Conservation (phyloP, 1,140 invertebrate genomes). For the Rhagoletis zephyria region DNA sequence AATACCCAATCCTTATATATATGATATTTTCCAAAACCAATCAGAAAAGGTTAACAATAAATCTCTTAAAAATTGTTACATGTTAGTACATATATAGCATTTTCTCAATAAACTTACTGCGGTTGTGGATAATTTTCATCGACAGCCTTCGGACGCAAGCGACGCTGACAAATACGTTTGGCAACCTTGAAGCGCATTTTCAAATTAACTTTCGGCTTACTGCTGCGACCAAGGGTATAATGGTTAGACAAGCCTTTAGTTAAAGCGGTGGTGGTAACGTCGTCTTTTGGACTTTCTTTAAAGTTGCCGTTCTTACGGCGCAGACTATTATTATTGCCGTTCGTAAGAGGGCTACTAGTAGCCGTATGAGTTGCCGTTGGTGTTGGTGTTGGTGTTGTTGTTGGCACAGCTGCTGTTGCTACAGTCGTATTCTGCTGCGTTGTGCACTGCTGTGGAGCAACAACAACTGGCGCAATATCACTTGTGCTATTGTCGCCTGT, state of each 20-base stretch:
- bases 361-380: neutral
- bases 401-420: neutral
- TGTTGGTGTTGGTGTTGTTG: neutral
- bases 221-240: constrained; percentile 31
- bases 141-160: constrained; percentile 57
- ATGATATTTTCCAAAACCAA: too few relatives aligned
- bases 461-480: neutral
- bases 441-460: neutral
- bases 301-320: neutral
- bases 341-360: neutral
- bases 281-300: neutral
- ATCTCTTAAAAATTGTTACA: too few relatives aligned
- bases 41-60: too few relatives aligned
- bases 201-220: constrained; percentile 58
- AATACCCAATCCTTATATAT: too few relatives aligned
- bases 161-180: constrained; percentile 63
- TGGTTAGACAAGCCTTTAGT: neutral
- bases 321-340: constrained; percentile 26
- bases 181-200: constrained; percentile 66
- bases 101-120: constrained; percentile 60
- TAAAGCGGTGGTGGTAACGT: neutral
- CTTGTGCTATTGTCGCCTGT: neutral
- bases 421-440: neutral
- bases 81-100: too few relatives aligned
- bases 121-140: constrained; percentile 63